Conservation (phyloP, 1,140 invertebrate species). For the Neotoxoptera formosana region DNA sequence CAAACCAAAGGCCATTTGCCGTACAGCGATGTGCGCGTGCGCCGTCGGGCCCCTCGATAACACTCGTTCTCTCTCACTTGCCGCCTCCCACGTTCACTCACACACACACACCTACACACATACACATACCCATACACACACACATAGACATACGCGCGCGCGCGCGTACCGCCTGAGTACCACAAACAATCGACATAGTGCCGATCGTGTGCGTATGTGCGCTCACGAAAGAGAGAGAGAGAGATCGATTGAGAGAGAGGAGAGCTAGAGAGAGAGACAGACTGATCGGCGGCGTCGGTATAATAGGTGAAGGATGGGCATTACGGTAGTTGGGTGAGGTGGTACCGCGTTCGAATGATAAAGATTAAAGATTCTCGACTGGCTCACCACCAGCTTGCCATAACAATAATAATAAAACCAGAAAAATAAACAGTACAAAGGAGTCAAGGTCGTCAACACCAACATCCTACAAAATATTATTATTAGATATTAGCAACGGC, state of each 20-base stretch:
- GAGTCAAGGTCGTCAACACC: not conserved
- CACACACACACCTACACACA: too few species aligned
- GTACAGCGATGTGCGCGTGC: not conserved
- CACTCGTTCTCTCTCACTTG: not conserved
- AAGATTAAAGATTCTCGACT: not conserved
- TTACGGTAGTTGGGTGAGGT: not conserved
- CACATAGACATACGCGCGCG: too few species aligned
- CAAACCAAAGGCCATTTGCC: not conserved
- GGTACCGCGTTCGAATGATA: not conserved
- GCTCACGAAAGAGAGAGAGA: too few species aligned
- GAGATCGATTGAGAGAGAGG: not conserved
- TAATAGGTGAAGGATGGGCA: not conserved
- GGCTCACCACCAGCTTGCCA: not conserved
- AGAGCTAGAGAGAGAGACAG: too few species aligned
- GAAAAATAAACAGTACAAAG: slow-evolving; percentile 4
- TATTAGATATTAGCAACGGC: not conserved
- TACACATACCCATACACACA: not conserved
- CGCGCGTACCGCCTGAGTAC: not conserved
- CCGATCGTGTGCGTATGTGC: too few species aligned
- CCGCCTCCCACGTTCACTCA: not conserved
- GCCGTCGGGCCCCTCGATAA: not conserved
- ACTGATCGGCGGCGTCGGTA: too few species aligned
- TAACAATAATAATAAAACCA: not conserved
- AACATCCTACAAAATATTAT: not conserved
- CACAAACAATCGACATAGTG: not conserved